phyloP scores from a whole-genome alignment of 2,797 vertebrate genomes.

The Limnodromus scolopaceus region DNA sequence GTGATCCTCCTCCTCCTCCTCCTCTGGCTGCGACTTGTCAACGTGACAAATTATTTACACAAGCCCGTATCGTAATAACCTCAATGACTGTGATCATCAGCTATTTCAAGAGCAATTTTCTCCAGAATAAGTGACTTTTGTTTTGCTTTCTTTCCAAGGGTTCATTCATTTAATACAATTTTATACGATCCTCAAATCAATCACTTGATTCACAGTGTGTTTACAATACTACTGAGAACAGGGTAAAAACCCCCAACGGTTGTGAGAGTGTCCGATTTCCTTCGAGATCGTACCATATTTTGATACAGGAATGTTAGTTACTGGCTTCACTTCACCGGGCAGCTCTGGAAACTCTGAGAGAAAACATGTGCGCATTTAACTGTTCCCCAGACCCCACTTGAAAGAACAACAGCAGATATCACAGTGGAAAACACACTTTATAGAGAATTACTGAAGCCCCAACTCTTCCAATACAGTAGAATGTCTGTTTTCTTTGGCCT shows the following conservation, averaged over 20 bases:
- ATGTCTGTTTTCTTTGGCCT: neutral
- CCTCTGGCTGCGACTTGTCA: neutral
- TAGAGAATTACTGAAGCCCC: neutral
- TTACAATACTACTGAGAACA: neutral
- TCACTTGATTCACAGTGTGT: neutral
- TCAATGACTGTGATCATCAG: neutral
- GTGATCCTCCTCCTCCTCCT: neutral
- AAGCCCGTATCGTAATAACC: rapidly evolving
- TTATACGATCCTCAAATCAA: neutral
- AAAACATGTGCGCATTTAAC: neutral
- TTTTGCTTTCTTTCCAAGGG: neutral
- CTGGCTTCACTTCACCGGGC: neutral
- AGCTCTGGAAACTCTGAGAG: slow-evolving; percentile 20
- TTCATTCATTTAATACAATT: neutral
- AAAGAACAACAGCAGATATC: neutral
- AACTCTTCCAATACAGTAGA: neutral
- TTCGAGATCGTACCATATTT: neutral
- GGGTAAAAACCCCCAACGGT: neutral
- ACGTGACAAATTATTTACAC: neutral
- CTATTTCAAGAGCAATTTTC: neutral
- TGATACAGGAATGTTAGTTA: neutral
- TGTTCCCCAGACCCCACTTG: neutral
- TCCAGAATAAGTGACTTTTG: neutral
- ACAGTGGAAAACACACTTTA: neutral
- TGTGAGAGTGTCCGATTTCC: neutral